Evolutionary conservation across 2,113 vertebrate species (phyloP).

Genomic region (Ploceus nigricollis): DNA sequence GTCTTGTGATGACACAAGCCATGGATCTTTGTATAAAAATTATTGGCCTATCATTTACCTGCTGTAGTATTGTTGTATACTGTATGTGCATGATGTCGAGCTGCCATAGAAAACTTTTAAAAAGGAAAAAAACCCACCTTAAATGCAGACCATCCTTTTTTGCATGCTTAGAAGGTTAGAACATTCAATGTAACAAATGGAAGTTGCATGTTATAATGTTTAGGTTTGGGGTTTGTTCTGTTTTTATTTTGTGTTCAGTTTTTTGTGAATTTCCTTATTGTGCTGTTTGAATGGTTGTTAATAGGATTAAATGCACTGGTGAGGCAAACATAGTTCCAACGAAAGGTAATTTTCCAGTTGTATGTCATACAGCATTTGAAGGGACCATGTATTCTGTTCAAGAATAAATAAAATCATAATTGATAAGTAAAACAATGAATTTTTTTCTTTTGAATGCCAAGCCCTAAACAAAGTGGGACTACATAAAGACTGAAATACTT

Average conservation of each 20-base stretch:
- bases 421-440: conserved; percentile 20
- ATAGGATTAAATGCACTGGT: conserved; percentile 75
- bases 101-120: conserved; percentile 76
- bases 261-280: conserved; percentile 79
- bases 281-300: conserved; percentile 75
- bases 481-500: neutral
- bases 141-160: conserved; percentile 80
- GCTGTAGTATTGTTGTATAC: no score
- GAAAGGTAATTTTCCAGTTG: conserved; percentile 71
- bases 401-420: conserved; percentile 42
- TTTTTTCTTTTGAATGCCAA: conserved; percentile 71
- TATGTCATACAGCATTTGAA: conserved; percentile 82
- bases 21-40: no score
- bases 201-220: conserved; percentile 82
- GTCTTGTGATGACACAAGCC: no score
- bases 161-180: conserved; percentile 84
- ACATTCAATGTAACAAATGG: conserved; percentile 78
- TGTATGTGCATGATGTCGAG: conserved; percentile 75
- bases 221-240: conserved; percentile 71
- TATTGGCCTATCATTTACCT: no score
- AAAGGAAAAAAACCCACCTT: conserved; percentile 47
- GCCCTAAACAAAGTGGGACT: conserved; percentile 62
- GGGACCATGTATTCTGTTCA: conserved; percentile 74
- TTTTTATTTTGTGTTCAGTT: conserved; percentile 68
- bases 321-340: conserved; percentile 76